A percentile compares a stretch with the other conserved stretches of the same genome.
These are phyloP conservation scores for Rhabdomys pumilio DNA, from an alignment of 2,797 vertebrate genomes.

Conservation along the genomic window DNA sequence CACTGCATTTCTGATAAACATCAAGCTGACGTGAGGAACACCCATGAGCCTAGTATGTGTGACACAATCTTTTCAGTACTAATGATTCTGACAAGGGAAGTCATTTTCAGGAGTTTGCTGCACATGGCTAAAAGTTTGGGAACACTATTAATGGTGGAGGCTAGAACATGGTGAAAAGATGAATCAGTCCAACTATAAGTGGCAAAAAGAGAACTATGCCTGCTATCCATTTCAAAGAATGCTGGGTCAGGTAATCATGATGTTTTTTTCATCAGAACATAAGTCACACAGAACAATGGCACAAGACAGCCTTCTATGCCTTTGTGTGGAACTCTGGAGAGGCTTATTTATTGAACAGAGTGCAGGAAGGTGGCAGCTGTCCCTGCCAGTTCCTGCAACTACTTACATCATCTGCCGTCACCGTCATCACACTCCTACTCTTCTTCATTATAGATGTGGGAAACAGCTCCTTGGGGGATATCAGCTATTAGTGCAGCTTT, in stretches of 20 bases:
- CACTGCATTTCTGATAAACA: conserved; percentile 10
- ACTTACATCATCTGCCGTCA: conserved; percentile 94
- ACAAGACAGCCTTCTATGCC: neutral
- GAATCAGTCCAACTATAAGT: neutral
- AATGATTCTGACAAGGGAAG: neutral
- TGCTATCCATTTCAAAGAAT: neutral
- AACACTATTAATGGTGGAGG: neutral
- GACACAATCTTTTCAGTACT: neutral
- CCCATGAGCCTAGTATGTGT: neutral
- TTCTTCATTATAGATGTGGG: conserved; percentile 94
- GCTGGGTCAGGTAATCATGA: neutral
- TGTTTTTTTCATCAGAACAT: neutral
- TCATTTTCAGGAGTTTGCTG: neutral
- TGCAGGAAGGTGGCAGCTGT: neutral
- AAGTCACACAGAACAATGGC: neutral
- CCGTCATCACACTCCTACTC: conserved; percentile 95
- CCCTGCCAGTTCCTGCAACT: neutral
- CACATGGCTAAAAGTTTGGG: neutral
- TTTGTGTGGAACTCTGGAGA: neutral
- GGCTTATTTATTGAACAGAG: neutral
- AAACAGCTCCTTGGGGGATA: neutral
- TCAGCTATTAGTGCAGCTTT: conserved; percentile 6
- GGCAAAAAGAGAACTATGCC: neutral
- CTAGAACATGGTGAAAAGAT: neutral
- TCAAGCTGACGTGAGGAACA: neutral